phyloP scores from a whole-genome alignment of 1,140 invertebrate genomes.

The Drosophila oshimai region DNA sequence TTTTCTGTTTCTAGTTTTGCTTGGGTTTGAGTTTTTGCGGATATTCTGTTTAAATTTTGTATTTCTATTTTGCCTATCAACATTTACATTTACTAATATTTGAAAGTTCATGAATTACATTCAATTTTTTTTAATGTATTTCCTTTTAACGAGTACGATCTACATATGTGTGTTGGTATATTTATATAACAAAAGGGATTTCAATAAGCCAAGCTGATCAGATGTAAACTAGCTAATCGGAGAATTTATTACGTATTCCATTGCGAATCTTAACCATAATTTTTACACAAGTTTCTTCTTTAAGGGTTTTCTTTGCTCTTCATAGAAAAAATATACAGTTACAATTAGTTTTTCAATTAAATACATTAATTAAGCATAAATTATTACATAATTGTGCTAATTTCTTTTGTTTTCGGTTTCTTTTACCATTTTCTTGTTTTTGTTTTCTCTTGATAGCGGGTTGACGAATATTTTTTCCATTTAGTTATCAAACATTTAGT shows the following conservation, averaged over 20 bases:
- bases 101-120: slow-evolving; percentile 69
- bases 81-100: slow-evolving; percentile 72
- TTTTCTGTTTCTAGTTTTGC: slow-evolving; percentile 14
- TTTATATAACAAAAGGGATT: slow-evolving; percentile 45
- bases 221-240: slow-evolving; percentile 44
- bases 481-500: slow-evolving; percentile 49
- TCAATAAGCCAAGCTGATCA: slow-evolving; percentile 18
- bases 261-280: slow-evolving; percentile 49
- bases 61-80: slow-evolving; percentile 63
- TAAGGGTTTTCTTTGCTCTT: slow-evolving; percentile 48
- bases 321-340: slow-evolving; percentile 63
- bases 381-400: slow-evolving; percentile 78
- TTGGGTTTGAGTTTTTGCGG: slow-evolving; percentile 14
- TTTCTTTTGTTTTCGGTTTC: slow-evolving; percentile 32
- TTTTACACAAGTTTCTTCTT: slow-evolving; percentile 49
- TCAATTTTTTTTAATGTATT: slow-evolving; percentile 44
- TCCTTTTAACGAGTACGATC: slow-evolving; percentile 27
- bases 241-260: slow-evolving; percentile 64
- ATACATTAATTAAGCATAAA: slow-evolving; percentile 70
- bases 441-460: slow-evolving; percentile 11
- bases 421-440: not conserved
- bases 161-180: slow-evolving; percentile 13
- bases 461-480: slow-evolving; percentile 11
- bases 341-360: slow-evolving; percentile 59
- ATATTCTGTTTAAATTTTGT: slow-evolving; percentile 20